Conservation (phyloP, 2,888 invertebrate genomes). For the Doris montereyensis region DNA sequence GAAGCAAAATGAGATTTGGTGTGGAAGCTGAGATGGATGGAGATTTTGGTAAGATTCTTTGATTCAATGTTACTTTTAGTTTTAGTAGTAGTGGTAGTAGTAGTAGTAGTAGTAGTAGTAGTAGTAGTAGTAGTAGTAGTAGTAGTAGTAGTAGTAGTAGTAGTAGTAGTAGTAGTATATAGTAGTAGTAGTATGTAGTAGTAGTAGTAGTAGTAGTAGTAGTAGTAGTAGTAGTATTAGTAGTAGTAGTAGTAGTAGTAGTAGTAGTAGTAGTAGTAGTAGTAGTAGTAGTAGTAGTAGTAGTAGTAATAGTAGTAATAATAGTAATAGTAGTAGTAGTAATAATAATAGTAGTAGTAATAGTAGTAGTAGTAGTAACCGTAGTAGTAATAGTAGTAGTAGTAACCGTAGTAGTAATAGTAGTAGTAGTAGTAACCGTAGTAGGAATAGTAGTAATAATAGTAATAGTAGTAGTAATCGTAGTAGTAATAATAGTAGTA, state of each 20-base stretch:
- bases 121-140: not conserved
- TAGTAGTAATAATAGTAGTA: no score
- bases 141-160: no score
- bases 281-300: slow-evolving; percentile 5
- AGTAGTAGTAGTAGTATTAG: no score
- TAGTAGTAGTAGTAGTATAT: no score
- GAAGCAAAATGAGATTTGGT: slow-evolving; percentile 60
- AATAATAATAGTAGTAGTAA: not conserved
- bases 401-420: not conserved
- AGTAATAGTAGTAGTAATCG: not conserved
- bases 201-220: no score
- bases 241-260: no score
- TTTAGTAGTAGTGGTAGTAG: no score
- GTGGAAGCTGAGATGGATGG: slow-evolving; percentile 60
- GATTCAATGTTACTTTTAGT: not conserved
- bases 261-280: not conserved
- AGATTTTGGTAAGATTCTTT: slow-evolving; percentile 44
- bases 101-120: not conserved
- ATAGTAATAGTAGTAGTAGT: not conserved
- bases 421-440: no score
- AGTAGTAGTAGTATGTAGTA: no score
- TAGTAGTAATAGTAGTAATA: slow-evolving; percentile 1
- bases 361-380: not conserved
- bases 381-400: slow-evolving; percentile 9
- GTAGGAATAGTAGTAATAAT: no score